phyloP scores from a whole-genome alignment of 2,113 vertebrate species.

The Caloenas nicobarica region DNA sequence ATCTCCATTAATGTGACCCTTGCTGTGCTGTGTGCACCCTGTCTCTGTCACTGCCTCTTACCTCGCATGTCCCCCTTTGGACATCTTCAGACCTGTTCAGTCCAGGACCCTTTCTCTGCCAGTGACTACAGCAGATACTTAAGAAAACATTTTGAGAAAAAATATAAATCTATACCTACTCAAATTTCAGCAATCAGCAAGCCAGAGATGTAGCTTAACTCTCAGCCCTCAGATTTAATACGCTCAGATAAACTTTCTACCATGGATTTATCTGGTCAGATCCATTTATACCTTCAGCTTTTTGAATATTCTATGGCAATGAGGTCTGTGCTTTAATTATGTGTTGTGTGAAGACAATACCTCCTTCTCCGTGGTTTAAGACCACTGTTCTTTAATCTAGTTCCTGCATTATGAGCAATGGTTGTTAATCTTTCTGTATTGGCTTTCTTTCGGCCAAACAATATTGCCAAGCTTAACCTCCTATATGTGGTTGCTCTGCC shows the following conservation, averaged over 20 bases:
- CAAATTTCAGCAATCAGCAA: neutral
- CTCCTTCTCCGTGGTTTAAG: neutral
- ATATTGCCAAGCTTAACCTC: neutral
- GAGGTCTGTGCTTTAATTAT: neutral
- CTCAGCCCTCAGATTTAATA: neutral
- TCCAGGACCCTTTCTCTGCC: neutral
- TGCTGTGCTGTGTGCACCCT: accelerated
- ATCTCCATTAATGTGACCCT: neutral
- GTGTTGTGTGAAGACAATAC: accelerated
- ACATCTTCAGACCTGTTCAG: neutral
- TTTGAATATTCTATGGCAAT: neutral
- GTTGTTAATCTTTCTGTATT: neutral
- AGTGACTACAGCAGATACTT: neutral
- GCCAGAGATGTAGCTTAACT: neutral
- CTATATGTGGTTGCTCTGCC: accelerated
- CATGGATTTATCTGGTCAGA: neutral
- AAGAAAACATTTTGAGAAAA: neutral
- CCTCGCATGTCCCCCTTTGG: neutral
- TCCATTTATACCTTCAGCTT: neutral
- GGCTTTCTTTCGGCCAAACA: neutral
- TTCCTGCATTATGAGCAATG: neutral
- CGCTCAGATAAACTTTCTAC: neutral
- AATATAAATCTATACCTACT: neutral
- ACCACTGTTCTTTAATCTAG: too few relatives aligned
- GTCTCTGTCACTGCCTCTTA: accelerated